Conservation (phyloP, 2,888 invertebrate species). For the Galerucella nymphaeae region DNA sequence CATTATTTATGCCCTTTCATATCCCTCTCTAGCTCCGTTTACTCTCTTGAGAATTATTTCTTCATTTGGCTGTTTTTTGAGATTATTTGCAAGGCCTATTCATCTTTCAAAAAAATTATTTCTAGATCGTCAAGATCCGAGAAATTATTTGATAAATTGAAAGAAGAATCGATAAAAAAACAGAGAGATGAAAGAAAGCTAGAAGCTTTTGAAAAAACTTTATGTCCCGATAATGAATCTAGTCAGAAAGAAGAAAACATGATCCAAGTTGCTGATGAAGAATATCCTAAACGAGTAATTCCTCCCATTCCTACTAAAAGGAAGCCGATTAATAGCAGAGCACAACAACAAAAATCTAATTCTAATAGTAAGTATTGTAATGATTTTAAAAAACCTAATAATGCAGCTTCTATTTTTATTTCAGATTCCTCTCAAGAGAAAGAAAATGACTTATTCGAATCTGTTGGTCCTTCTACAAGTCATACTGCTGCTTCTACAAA, state of each 20-base stretch:
- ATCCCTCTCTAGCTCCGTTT: no score
- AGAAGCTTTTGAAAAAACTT: conserved; percentile 29
- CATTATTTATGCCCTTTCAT: no score
- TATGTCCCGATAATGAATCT: conserved; percentile 23
- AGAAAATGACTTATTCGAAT: background rate
- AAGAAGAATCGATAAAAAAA: conserved; percentile 27
- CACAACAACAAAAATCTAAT: conserved; percentile 11
- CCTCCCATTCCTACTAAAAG: conserved; percentile 32
- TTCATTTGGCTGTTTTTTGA: no score
- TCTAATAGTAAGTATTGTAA: background rate
- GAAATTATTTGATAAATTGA: conserved; percentile 35
- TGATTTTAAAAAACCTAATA: background rate
- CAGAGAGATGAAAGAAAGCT: conserved; percentile 32
- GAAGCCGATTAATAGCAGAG: conserved; percentile 28
- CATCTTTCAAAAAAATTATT: background rate
- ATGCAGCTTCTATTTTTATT: background rate
- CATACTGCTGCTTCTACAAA: background rate
- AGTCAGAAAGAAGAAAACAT: conserved; percentile 26
- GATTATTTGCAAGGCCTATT: background rate
- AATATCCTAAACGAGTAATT: conserved; percentile 25
- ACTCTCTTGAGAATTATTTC: no score
- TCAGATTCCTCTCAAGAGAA: background rate
- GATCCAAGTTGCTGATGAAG: conserved; percentile 30
- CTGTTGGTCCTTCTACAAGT: background rate
- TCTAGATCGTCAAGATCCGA: conserved; percentile 28